These are phyloP conservation scores for Callithrix jacchus DNA, from an alignment of 2,113 vertebrate species.

Conservation along the genomic window DNA sequence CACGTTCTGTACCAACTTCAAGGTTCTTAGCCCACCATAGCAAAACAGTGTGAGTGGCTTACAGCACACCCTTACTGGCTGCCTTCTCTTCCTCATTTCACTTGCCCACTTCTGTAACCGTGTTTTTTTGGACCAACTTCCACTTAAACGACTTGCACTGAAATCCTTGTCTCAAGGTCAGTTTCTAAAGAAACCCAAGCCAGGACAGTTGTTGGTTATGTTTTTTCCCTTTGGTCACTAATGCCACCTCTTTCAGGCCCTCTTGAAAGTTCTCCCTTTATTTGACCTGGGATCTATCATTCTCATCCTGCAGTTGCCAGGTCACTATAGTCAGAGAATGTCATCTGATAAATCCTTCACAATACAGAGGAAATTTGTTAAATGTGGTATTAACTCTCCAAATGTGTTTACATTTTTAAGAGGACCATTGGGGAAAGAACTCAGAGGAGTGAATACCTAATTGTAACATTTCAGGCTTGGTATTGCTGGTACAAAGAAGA, in stretches of 20 bases:
- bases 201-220: not conserved
- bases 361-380: not conserved
- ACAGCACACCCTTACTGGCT: not conserved
- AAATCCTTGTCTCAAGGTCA: not conserved
- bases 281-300: not conserved
- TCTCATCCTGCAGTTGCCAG: not conserved
- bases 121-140: not conserved
- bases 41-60: not conserved
- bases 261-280: not conserved
- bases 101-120: not conserved
- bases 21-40: not conserved
- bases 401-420: slow-evolving; percentile 25
- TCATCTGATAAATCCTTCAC: not conserved
- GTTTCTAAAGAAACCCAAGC: not conserved
- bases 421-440: not conserved
- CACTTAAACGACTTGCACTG: not conserved
- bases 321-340: not conserved
- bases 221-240: not conserved
- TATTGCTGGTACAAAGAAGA: not conserved
- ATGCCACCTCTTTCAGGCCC: not conserved
- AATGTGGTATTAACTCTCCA: not conserved
- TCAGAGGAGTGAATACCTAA: not conserved
- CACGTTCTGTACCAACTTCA: not conserved
- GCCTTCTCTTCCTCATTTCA: not conserved
- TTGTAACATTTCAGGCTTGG: not conserved